Evolutionary conservation across 2,888 invertebrate genomes (phyloP).

Genomic region (Polydrusus pterygomalis): DNA sequence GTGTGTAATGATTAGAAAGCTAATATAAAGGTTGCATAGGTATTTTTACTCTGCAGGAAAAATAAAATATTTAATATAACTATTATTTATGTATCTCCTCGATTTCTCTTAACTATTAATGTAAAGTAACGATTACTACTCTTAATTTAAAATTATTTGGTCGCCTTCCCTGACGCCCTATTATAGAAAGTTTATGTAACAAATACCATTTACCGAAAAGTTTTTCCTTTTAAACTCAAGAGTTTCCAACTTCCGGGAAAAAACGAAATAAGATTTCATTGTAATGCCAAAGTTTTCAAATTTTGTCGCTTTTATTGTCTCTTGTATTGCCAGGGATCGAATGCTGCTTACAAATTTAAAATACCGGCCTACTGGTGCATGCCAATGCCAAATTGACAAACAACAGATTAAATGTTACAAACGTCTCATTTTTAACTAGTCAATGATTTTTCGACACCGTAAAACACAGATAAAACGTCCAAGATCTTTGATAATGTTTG

Average conservation of each 20-base stretch:
- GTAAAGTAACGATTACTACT: background rate
- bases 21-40: too few relatives aligned
- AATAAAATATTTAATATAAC: too few relatives aligned
- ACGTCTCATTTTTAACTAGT: too few relatives aligned
- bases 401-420: too few relatives aligned
- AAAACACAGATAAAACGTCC: too few relatives aligned
- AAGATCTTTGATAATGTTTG: too few relatives aligned
- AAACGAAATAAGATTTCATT: conserved; percentile 13
- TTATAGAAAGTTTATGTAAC: conserved; percentile 13
- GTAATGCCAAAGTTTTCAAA: background rate
- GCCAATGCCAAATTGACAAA: too few relatives aligned
- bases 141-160: background rate
- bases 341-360: background rate
- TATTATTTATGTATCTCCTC: too few relatives aligned
- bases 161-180: background rate
- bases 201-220: conserved; percentile 9
- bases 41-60: too few relatives aligned
- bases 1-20: too few relatives aligned
- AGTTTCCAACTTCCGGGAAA: background rate
- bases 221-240: conserved; percentile 3
- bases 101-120: too few relatives aligned
- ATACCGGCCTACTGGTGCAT: background rate
- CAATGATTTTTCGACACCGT: too few relatives aligned
- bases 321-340: background rate
- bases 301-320: background rate